These are phyloP conservation scores for Sarcophaga caerulescens DNA, from an alignment of 2,888 invertebrate genomes.

Conservation along the genomic window DNA sequence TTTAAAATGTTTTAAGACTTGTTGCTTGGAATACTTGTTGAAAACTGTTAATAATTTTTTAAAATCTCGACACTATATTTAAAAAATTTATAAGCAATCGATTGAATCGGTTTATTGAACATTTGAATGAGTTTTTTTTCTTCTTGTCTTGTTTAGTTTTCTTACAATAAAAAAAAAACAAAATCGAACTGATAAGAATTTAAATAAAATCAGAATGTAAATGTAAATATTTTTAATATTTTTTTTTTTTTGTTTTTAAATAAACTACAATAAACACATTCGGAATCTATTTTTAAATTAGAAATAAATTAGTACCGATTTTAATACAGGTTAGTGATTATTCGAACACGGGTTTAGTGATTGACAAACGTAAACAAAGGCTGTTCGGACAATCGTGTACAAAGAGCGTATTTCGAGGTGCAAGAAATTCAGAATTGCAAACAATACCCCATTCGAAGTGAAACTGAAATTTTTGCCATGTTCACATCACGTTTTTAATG, in stretches of 20 bases:
- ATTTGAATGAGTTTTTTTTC: conserved; percentile 27
- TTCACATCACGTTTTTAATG: conserved; percentile 50
- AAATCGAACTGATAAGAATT: conserved; percentile 60
- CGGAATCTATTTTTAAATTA: conserved; percentile 41
- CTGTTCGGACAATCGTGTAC: neutral
- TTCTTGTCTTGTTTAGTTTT: neutral
- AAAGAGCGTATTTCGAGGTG: too few relatives aligned
- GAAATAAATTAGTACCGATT: neutral
- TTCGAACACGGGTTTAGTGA: neutral
- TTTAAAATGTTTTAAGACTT: conserved; percentile 35
- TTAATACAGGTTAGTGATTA: neutral
- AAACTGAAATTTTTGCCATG: conserved; percentile 32
- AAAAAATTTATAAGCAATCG: conserved; percentile 28
- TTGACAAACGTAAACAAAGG: neutral
- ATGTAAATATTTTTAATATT: neutral
- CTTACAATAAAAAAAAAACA: conserved; percentile 3
- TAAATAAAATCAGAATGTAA: neutral
- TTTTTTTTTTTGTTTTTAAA: conserved; percentile 9
- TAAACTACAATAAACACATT: neutral
- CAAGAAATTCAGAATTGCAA: neutral
- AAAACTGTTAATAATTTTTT: conserved; percentile 51
- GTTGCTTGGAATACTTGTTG: conserved; percentile 34
- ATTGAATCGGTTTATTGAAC: conserved; percentile 42
- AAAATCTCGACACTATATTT: conserved; percentile 48
- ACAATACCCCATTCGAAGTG: neutral